phyloP scores from a whole-genome alignment of 2,113 vertebrate genomes.

The Muntiacus reevesi region DNA sequence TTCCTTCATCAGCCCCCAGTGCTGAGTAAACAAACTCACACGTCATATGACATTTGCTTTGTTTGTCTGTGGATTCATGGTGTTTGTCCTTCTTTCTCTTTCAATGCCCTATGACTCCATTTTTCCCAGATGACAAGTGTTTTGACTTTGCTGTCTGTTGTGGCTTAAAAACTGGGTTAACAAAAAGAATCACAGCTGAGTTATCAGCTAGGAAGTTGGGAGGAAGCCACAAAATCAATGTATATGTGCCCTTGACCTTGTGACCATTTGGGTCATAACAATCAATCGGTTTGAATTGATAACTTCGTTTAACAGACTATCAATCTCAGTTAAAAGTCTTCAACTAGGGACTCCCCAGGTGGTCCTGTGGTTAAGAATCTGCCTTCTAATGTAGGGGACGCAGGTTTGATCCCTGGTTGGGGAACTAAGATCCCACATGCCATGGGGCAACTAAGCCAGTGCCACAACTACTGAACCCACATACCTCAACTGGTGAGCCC shows the following conservation, averaged over 20 bases:
- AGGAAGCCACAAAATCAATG: background rate
- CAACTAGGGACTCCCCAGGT: background rate
- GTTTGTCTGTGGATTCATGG: background rate
- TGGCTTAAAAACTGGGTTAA: background rate
- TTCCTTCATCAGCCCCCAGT: background rate
- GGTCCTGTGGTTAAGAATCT: background rate
- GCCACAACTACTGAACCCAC: background rate
- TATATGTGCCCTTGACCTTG: background rate
- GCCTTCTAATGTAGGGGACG: background rate
- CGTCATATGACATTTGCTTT: background rate
- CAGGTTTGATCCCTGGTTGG: background rate
- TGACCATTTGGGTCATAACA: background rate
- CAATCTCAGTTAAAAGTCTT: background rate
- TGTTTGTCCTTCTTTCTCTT: constrained; percentile 7
- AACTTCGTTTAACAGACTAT: background rate
- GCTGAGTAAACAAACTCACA: background rate
- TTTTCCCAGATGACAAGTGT: background rate
- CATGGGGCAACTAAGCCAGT: background rate
- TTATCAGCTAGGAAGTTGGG: background rate
- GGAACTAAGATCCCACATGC: background rate
- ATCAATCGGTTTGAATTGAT: background rate
- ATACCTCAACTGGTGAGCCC: background rate
- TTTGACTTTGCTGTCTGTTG: background rate
- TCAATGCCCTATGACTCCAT: background rate
- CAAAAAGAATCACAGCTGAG: background rate